These are phyloP conservation scores for Cardinalis cardinalis DNA, from an alignment of 2,113 vertebrate species.

Conservation along the genomic window DNA sequence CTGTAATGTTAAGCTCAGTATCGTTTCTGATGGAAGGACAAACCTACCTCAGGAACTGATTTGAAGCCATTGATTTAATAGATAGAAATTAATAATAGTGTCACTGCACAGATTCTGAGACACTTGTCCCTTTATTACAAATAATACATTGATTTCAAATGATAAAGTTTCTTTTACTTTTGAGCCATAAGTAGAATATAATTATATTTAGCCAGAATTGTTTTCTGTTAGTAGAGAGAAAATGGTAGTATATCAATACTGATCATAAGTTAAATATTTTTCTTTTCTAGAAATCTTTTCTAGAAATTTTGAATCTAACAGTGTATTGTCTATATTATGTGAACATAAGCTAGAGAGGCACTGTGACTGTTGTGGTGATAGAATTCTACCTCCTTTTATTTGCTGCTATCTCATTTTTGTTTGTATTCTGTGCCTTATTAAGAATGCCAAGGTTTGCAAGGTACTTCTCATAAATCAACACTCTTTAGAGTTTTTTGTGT, in stretches of 20 bases:
- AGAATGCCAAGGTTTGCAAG: background rate
- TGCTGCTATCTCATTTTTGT: background rate
- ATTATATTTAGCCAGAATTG: background rate
- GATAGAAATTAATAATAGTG: background rate
- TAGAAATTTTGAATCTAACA: background rate
- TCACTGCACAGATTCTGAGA: background rate
- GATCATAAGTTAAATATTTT: background rate
- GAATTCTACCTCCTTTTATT: constrained; percentile 1
- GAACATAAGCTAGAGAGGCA: background rate
- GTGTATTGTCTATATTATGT: background rate
- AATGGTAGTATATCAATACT: background rate
- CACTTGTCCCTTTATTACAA: background rate
- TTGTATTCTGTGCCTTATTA: constrained; percentile 19
- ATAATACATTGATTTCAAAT: background rate
- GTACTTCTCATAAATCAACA: background rate
- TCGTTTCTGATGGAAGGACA: background rate
- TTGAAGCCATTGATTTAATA: background rate
- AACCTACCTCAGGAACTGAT: background rate
- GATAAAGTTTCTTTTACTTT: background rate
- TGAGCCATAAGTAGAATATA: background rate
- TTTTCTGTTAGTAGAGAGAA: background rate
- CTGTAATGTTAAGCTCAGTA: background rate
- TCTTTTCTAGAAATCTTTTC: background rate
- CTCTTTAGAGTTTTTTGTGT: background rate
- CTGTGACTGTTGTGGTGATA: background rate